Evolutionary conservation across 2,888 invertebrate species (phyloP).

Genomic region (Metacarcinus magister): DNA sequence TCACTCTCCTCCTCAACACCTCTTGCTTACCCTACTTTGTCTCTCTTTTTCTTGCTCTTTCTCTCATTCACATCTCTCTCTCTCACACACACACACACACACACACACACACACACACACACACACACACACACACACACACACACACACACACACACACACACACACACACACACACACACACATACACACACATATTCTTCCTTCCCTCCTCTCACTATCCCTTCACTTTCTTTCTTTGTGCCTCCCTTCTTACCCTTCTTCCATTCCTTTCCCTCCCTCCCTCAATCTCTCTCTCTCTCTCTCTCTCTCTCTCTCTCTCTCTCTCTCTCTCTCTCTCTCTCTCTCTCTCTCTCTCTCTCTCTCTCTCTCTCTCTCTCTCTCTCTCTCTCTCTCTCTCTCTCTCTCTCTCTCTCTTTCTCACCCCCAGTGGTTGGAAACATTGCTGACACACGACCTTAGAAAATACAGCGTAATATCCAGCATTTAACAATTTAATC

Average conservation of each 20-base stretch:
- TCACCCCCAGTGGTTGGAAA: constrained; percentile 13
- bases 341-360: neutral
- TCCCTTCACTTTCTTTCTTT: neutral
- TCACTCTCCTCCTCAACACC: neutral
- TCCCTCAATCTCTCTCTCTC: no score
- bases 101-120: neutral
- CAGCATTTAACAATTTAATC: constrained; percentile 61
- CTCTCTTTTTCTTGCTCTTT: neutral
- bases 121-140: neutral
- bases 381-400: neutral
- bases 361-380: neutral
- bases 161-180: neutral
- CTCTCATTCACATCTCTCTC: neutral
- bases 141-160: neutral
- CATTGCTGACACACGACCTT: constrained; percentile 58
- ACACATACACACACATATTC: neutral
- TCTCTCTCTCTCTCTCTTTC: neutral
- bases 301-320: neutral
- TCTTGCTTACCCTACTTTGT: neutral
- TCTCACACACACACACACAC: neutral
- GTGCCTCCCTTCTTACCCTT: neutral
- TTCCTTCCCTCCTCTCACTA: neutral
- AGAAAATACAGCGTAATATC: constrained; percentile 64
- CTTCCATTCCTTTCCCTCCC: neutral
- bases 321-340: neutral